phyloP scores from a whole-genome alignment of 2,113 vertebrate species.

The Elaphurus davidianus region DNA sequence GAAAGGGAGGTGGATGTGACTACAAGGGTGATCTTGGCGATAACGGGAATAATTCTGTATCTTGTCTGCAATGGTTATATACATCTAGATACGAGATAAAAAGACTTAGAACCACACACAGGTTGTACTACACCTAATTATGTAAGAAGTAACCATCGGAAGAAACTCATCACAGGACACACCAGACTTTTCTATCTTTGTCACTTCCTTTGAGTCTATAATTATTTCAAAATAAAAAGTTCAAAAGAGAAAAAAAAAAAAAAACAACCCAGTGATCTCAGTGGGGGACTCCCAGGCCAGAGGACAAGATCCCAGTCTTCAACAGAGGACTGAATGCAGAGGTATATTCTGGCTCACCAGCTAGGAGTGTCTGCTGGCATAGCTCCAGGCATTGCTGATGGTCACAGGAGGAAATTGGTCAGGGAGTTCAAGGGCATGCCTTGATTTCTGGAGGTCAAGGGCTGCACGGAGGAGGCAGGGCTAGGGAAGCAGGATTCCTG shows the following conservation, averaged over 20 bases:
- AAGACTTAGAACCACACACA: not conserved
- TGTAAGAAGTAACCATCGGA: not conserved
- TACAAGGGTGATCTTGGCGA: not conserved
- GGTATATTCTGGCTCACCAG: not conserved
- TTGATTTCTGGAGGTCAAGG: not conserved
- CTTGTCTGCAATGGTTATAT: not conserved
- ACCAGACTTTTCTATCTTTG: not conserved
- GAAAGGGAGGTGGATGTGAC: not conserved
- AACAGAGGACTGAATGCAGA: not conserved
- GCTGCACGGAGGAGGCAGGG: rapidly evolving
- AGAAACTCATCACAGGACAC: not conserved
- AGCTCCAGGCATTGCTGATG: not conserved
- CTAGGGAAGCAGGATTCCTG: not conserved
- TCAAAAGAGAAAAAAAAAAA: not conserved
- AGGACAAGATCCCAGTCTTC: not conserved
- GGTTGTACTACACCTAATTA: not conserved
- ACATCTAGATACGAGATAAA: not conserved
- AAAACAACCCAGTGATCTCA: not conserved
- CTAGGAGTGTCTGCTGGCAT: not conserved
- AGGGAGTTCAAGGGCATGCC: not conserved
- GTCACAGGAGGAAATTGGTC: not conserved
- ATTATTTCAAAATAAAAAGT: not conserved
- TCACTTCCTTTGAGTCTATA: not conserved
- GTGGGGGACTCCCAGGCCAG: not conserved
- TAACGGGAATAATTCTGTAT: not conserved